These are phyloP conservation scores for Okamejei kenojei DNA, from an alignment of 2,797 vertebrate genomes.

Conservation along the genomic window DNA sequence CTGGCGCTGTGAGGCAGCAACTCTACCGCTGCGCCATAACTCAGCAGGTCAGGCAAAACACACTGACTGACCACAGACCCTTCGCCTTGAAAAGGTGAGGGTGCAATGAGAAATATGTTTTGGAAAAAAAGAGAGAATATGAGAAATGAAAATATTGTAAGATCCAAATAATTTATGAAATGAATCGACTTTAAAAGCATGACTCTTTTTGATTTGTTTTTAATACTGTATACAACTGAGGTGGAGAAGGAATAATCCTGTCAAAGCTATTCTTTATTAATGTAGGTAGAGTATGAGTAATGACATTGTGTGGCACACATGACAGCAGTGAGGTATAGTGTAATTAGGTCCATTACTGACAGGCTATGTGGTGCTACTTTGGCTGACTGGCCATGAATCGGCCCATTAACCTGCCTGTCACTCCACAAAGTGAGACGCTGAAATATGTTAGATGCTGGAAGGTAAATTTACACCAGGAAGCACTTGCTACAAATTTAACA, in stretches of 20 bases:
- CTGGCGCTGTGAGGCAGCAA: too few species aligned
- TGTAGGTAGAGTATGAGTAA: neutral
- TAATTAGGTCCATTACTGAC: slow-evolving; percentile 52
- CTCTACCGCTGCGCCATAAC: too few species aligned
- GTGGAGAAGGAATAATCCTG: slow-evolving; percentile 23
- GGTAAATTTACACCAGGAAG: neutral
- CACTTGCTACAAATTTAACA: neutral
- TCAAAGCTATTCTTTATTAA: slow-evolving; percentile 17
- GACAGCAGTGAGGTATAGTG: slow-evolving; percentile 47
- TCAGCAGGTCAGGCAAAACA: neutral
- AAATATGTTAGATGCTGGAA: neutral
- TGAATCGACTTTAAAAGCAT: neutral
- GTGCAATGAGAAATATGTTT: neutral
- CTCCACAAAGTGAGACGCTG: slow-evolving; percentile 50
- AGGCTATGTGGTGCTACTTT: slow-evolving; percentile 56
- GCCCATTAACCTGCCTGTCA: slow-evolving; percentile 57
- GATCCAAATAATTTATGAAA: neutral
- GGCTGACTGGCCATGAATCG: slow-evolving; percentile 53
- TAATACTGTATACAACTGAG: neutral
- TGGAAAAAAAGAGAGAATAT: neutral
- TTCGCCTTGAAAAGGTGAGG: neutral
- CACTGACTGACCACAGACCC: neutral
- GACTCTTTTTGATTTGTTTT: slow-evolving; percentile 3
- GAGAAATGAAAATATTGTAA: neutral
- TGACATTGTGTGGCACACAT: slow-evolving; percentile 8